Percentiles rank a stretch among this genome's conserved stretches.
Conservation (phyloP, 2,113 vertebrate genomes). For the Cisticola juncidis region DNA sequence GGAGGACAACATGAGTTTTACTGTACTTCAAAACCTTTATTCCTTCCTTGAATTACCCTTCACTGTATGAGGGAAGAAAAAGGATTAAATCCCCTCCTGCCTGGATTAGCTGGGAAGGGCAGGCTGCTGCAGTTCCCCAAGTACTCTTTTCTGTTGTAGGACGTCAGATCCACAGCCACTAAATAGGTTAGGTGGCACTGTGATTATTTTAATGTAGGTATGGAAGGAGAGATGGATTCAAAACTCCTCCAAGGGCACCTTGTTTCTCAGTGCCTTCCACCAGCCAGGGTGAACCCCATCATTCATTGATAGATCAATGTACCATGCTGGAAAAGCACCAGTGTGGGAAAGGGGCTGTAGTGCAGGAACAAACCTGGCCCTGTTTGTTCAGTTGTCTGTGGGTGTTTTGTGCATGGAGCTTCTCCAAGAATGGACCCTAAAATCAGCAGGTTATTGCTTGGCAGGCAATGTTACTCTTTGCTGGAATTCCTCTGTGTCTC, state of each 20-base stretch:
- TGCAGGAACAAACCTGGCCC: not conserved
- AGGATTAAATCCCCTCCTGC: not conserved
- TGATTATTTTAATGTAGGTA: not conserved
- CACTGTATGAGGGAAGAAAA: not conserved
- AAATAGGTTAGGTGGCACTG: not conserved
- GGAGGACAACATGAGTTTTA: not conserved
- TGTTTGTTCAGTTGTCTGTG: not conserved
- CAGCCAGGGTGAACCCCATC: too few species aligned
- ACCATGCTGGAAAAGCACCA: not conserved
- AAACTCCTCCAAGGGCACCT: not conserved
- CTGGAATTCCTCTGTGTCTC: not conserved
- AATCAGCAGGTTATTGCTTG: constrained; percentile 12
- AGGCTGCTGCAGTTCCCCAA: not conserved
- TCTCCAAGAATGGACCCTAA: not conserved
- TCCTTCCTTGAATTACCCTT: not conserved
- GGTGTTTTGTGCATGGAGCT: not conserved
- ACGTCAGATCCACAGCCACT: not conserved
- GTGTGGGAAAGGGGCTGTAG: not conserved
- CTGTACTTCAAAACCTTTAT: not conserved
- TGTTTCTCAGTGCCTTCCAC: not conserved
- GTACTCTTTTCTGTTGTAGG: not conserved
- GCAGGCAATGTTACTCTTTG: not conserved
- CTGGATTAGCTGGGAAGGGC: not conserved
- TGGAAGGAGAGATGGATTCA: not conserved
- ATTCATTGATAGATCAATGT: not conserved